Percentiles rank a stretch among this genome's conserved stretches.
Evolutionary conservation across 2,888 invertebrate species (phyloP).

Genomic region (Parnassius orleans): DNA sequence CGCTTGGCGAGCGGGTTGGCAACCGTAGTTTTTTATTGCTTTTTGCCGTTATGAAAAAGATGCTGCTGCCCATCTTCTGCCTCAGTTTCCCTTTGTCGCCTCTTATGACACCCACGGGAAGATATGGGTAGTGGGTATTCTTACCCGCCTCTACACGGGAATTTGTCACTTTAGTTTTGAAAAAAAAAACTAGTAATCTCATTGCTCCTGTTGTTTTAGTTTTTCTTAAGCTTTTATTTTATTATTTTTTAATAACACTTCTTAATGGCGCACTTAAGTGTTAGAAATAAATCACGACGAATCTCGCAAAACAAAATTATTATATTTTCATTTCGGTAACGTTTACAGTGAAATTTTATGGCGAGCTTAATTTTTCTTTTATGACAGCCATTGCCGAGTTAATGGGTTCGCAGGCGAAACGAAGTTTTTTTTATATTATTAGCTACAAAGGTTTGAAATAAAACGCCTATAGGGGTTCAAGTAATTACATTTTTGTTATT

Average conservation of each 20-base stretch:
- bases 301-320: constrained; percentile 33
- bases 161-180: too few species aligned
- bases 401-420: constrained; percentile 31
- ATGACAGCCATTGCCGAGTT: constrained; percentile 33
- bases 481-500: constrained; percentile 24
- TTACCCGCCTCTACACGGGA: too few species aligned
- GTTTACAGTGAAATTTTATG: constrained; percentile 37
- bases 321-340: constrained; percentile 39
- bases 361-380: constrained; percentile 42
- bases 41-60: too few species aligned
- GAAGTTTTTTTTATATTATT: constrained; percentile 31
- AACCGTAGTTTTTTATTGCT: too few species aligned
- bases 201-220: too few species aligned
- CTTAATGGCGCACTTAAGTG: constrained; percentile 32
- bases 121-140: too few species aligned
- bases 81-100: too few species aligned
- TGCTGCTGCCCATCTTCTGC: too few species aligned
- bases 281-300: constrained; percentile 36
- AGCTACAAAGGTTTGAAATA: constrained; percentile 25
- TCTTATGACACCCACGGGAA: too few species aligned
- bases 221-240: too few species aligned
- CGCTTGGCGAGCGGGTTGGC: too few species aligned
- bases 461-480: constrained; percentile 11
- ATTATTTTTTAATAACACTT: not conserved
- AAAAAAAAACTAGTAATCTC: too few species aligned